Evolutionary conservation across 2,113 vertebrate genomes (phyloP).

Genomic region (Tupaia chinensis): DNA sequence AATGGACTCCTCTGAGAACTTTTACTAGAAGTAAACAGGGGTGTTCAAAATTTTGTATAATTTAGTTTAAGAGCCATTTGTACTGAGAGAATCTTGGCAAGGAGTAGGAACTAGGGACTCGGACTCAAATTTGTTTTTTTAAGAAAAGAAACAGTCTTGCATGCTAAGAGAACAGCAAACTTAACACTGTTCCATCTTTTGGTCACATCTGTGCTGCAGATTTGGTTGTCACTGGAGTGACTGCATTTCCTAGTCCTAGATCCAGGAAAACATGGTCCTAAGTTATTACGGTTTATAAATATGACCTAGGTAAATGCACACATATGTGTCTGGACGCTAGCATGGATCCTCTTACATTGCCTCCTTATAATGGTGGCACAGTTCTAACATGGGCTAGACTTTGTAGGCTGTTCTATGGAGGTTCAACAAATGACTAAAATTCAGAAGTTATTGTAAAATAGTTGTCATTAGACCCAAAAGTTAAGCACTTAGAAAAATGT

Average conservation of each 20-base stretch:
- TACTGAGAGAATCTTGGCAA: conserved; percentile 77
- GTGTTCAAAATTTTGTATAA: conserved; percentile 67
- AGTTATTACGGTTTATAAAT: conserved; percentile 5
- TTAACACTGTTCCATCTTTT: conserved; percentile 41
- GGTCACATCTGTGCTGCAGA: conserved; percentile 40
- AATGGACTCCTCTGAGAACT: neutral
- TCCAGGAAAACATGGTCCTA: neutral
- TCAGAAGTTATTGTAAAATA: neutral
- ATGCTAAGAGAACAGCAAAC: conserved; percentile 53
- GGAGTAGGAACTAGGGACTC: neutral
- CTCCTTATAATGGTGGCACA: neutral
- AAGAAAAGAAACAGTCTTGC: conserved; percentile 33
- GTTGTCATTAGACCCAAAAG: neutral
- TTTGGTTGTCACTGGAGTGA: conserved; percentile 53
- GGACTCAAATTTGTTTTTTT: conserved; percentile 67
- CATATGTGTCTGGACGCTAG: neutral
- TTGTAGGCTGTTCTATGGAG: neutral
- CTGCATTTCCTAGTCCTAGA: conserved; percentile 43
- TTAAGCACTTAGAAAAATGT: neutral
- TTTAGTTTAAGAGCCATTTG: conserved; percentile 66
- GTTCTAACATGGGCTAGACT: neutral
- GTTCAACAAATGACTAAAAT: neutral
- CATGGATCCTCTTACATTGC: too few species aligned
- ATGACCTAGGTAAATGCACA: neutral
- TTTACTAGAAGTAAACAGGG: conserved; percentile 77